Evolutionary conservation across 2,113 vertebrate genomes (phyloP).

Genomic region (Nerophis lumbriciformis): DNA sequence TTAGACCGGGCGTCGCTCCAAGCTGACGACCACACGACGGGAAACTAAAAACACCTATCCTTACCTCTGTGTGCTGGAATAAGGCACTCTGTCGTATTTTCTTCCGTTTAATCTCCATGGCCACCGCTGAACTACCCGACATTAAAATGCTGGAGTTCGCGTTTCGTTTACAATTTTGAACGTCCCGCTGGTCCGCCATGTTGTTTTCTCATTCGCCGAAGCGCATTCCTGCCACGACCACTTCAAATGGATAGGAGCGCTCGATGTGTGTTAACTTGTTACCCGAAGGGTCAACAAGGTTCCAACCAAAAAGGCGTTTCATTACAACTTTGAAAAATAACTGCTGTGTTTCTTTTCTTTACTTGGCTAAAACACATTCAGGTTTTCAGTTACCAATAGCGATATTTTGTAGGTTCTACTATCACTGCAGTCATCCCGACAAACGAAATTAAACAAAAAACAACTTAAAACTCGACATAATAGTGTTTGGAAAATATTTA

Average conservation of each 20-base stretch:
- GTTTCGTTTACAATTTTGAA: conserved; percentile 67
- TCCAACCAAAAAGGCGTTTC: background rate
- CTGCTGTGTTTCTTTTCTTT: background rate
- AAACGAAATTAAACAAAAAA: background rate
- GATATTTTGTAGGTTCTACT: background rate
- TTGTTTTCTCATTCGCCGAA: conserved; percentile 25
- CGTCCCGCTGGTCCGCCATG: conserved; percentile 70
- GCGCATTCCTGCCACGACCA: conserved; percentile 22
- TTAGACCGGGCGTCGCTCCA: conserved; percentile 7
- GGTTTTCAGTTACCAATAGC: background rate
- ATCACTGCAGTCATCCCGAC: no score
- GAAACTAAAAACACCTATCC: background rate
- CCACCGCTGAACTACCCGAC: conserved; percentile 65
- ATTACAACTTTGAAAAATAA: background rate
- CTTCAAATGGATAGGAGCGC: conserved; percentile 12
- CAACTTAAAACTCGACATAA: no score
- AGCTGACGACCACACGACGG: conserved; percentile 1
- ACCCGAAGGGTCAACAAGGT: background rate
- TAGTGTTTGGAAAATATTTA: no score
- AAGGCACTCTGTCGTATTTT: conserved; percentile 67
- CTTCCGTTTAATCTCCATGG: conserved; percentile 76
- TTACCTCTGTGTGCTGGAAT: conserved; percentile 66
- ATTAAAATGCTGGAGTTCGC: conserved; percentile 32
- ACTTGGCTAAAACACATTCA: background rate
- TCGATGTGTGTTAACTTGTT: background rate